phyloP scores from a whole-genome alignment of 2,113 vertebrate species.

The Sakesphorus luctuosus region DNA sequence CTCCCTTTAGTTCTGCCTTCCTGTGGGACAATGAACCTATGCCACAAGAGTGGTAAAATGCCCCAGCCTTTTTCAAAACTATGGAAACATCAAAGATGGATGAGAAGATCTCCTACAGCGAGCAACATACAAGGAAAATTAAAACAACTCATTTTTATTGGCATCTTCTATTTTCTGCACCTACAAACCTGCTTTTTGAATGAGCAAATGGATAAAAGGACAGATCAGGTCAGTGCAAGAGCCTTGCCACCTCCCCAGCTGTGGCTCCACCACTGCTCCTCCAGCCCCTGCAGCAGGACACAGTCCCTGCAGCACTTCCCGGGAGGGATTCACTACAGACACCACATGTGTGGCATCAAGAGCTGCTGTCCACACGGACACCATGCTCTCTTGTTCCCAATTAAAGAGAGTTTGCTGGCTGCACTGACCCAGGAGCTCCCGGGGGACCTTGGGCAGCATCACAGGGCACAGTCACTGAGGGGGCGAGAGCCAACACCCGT shows the following conservation, averaged over 20 bases:
- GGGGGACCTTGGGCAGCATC: background rate
- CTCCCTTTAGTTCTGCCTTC: background rate
- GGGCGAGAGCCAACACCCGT: background rate
- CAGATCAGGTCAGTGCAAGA: background rate
- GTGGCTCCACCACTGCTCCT: background rate
- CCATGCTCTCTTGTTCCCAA: background rate
- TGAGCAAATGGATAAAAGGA: background rate
- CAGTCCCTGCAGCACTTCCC: background rate
- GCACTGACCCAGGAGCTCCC: background rate
- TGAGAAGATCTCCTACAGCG: background rate
- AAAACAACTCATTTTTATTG: background rate
- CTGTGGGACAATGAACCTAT: background rate
- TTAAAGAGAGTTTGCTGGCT: background rate
- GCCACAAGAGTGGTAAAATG: background rate
- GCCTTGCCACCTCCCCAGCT: background rate
- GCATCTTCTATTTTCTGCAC: background rate
- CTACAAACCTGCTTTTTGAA: background rate
- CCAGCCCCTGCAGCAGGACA: background rate
- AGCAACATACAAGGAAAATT: background rate
- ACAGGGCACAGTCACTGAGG: background rate
- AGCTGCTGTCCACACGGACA: background rate
- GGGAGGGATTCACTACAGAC: accelerated
- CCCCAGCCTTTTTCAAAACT: background rate
- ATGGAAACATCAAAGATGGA: background rate
- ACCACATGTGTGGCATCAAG: accelerated